Conservation (phyloP, 1,140 invertebrate genomes). For the Tachypleus tridentatus region DNA sequence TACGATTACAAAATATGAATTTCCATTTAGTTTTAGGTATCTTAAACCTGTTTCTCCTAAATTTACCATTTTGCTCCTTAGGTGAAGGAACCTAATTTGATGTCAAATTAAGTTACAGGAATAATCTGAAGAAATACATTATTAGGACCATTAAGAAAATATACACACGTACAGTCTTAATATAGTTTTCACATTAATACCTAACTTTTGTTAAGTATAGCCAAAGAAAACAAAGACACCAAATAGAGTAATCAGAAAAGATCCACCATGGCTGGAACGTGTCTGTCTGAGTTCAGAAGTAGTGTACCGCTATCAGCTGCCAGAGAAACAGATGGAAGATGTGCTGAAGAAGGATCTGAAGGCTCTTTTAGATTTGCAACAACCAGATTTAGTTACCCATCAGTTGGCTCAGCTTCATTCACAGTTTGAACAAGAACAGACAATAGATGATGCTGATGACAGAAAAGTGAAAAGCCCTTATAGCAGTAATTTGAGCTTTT, state of each 20-base stretch:
- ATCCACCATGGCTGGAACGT: not conserved
- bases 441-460: not conserved
- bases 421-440: not conserved
- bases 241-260: not conserved
- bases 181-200: no score
- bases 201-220: no score
- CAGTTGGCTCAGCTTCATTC: conserved; percentile 2
- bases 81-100: no score
- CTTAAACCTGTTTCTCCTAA: no score
- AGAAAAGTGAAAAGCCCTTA: not conserved
- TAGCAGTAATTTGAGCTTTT: not conserved
- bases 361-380: not conserved
- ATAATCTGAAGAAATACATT: no score
- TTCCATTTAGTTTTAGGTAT: no score
- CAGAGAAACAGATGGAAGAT: not conserved
- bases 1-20: no score
- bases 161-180: no score
- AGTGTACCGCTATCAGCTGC: not conserved
- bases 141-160: no score
- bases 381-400: conserved; percentile 4
- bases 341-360: conserved; percentile 4
- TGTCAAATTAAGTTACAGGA: no score
- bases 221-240: no score
- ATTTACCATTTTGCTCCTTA: no score
- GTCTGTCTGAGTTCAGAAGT: not conserved